phyloP scores from a whole-genome alignment of 2,113 vertebrate species.

The Rhabdomys dilectus region DNA sequence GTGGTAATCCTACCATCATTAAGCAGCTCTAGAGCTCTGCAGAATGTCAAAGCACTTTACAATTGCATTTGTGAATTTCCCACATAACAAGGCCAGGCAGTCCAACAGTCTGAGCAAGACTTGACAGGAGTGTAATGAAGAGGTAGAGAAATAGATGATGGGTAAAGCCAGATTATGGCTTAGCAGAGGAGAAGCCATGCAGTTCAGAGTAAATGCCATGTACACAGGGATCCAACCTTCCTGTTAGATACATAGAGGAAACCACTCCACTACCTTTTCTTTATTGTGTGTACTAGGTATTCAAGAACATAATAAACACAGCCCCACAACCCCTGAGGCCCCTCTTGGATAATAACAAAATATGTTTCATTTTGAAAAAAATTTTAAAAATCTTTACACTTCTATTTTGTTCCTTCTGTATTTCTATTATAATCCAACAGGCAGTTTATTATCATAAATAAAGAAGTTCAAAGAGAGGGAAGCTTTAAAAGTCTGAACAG shows the following conservation, averaged over 20 bases:
- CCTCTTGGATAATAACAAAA: neutral
- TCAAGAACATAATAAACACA: neutral
- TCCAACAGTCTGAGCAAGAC: conserved; percentile 9
- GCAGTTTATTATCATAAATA: neutral
- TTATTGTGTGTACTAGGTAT: neutral
- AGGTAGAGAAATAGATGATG: neutral
- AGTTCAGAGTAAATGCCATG: neutral
- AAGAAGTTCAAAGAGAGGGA: neutral
- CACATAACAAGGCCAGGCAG: conserved; percentile 54
- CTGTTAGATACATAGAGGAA: neutral
- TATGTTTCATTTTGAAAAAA: neutral
- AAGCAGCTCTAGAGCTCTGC: conserved; percentile 64
- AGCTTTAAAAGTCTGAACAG: neutral
- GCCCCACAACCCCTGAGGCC: neutral
- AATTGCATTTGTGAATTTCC: conserved; percentile 61
- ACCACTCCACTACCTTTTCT: neutral
- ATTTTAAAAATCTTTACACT: neutral
- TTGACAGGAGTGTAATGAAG: neutral
- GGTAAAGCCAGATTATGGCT: neutral
- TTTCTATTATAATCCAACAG: neutral
- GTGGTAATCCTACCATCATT: conserved; percentile 62
- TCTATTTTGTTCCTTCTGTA: neutral
- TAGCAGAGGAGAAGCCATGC: neutral
- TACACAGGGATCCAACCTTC: neutral
- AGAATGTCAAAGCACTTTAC: conserved; percentile 76